Conservation (phyloP, 2,797 vertebrate genomes). For the Lacerta agilis region DNA sequence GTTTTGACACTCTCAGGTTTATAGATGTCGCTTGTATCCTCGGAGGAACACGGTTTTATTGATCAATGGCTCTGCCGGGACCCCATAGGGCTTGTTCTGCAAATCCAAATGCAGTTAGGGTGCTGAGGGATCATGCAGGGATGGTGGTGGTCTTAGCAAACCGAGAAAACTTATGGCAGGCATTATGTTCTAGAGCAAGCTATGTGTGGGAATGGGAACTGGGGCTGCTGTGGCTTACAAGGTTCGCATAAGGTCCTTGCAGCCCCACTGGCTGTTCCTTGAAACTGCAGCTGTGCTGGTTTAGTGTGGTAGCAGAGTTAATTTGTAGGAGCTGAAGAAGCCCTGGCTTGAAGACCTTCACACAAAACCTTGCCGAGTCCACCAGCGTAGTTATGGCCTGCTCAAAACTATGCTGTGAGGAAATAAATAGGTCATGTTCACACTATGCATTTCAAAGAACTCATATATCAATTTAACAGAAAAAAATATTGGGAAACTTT, state of each 20-base stretch:
- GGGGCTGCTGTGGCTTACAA: constrained; percentile 44
- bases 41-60: constrained; percentile 66
- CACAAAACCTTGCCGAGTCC: neutral
- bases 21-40: constrained; percentile 71
- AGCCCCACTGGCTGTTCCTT: neutral
- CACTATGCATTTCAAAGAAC: no score
- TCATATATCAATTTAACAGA: no score
- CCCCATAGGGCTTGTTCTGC: constrained; percentile 58
- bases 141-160: constrained; percentile 56
- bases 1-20: constrained; percentile 73
- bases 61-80: constrained; percentile 72
- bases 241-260: constrained; percentile 8
- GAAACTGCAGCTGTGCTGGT: neutral
- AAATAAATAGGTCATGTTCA: neutral
- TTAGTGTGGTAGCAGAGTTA: neutral
- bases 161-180: constrained; percentile 51
- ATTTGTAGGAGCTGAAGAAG: constrained; percentile 1
- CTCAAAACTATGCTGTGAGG: neutral
- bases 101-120: constrained; percentile 50
- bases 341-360: neutral
- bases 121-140: constrained; percentile 32
- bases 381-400: neutral
- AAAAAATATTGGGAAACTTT: no score
- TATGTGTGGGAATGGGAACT: constrained; percentile 26
- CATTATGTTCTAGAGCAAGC: constrained; percentile 30